phyloP scores from a whole-genome alignment of 2,113 vertebrate species.

The Sterrhoptilus dennistouni region DNA sequence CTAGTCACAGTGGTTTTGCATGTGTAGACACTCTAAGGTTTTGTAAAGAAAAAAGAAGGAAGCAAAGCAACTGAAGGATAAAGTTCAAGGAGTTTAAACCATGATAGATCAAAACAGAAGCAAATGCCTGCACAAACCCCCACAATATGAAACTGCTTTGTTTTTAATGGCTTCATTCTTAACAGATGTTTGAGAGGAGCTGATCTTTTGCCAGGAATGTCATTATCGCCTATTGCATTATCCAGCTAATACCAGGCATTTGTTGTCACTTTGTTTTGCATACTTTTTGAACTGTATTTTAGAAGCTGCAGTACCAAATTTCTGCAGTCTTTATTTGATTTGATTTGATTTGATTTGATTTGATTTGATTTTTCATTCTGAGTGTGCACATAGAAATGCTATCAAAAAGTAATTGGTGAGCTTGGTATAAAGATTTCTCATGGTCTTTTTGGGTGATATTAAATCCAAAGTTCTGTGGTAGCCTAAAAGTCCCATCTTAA shows the following conservation, averaged over 20 bases:
- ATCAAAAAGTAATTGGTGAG: neutral
- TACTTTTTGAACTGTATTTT: neutral
- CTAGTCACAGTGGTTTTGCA: neutral
- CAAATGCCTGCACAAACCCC: neutral
- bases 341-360: too few relatives aligned
- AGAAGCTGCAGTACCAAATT: neutral
- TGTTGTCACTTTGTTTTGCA: neutral
- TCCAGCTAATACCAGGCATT: neutral
- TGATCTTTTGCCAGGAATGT: constrained; percentile 36
- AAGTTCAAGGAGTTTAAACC: neutral
- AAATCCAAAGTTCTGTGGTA: neutral
- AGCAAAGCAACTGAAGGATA: neutral
- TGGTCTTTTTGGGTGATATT: neutral
- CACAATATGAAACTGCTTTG: neutral
- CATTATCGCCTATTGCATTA: constrained; percentile 9
- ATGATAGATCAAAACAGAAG: neutral
- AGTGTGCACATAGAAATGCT: neutral
- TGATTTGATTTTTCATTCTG: neutral
- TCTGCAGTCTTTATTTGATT: neutral
- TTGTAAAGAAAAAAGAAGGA: neutral
- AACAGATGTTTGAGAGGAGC: constrained; percentile 34
- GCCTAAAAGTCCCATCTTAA: neutral
- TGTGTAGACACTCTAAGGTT: neutral
- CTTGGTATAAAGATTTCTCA: neutral
- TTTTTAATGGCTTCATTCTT: neutral